These are phyloP conservation scores for Eristalis intricaria DNA, from an alignment of 2,888 invertebrate species.

Conservation along the genomic window DNA sequence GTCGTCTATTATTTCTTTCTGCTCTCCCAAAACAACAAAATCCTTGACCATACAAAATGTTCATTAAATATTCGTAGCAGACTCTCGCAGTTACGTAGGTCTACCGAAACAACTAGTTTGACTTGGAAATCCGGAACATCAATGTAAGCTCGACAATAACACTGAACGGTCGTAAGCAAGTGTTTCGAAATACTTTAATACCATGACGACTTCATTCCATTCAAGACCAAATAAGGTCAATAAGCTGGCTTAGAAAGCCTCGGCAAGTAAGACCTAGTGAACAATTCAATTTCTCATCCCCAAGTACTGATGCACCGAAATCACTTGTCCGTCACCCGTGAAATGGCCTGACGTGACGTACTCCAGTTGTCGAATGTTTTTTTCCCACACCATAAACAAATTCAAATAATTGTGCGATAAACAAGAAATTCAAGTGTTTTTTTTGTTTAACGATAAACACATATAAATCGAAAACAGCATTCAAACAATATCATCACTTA, in stretches of 20 bases:
- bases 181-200: background rate
- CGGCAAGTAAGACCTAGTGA: background rate
- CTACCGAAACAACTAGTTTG: background rate
- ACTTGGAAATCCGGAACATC: background rate
- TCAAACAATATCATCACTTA: background rate
- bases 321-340: background rate
- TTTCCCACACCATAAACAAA: background rate
- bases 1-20: background rate
- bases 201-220: background rate
- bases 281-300: background rate
- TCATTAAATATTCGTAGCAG: background rate
- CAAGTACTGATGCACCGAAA: background rate
- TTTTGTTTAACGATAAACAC: background rate
- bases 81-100: background rate
- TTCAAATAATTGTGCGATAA: slow-evolving; percentile 21
- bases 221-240: background rate
- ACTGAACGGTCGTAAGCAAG: background rate
- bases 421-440: slow-evolving; percentile 33
- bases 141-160: background rate
- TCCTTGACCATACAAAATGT: background rate
- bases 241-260: background rate
- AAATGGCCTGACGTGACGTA: background rate
- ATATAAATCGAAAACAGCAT: background rate
- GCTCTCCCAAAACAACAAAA: background rate
- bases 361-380: background rate